Conservation (phyloP, 2,113 vertebrate genomes). For the Xiphophorus hellerii region DNA sequence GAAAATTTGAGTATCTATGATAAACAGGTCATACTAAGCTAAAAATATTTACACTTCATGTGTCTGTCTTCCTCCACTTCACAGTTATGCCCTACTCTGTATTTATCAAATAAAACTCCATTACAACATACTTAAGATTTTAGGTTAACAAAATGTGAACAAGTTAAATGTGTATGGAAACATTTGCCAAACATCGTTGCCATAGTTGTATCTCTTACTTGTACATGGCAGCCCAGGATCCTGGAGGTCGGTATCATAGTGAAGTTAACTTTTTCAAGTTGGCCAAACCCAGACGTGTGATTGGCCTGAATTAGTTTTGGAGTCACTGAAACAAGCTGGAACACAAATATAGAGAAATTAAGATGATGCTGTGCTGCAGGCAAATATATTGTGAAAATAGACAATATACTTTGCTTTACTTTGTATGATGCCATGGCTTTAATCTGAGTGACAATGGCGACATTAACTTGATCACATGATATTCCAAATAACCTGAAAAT, state of each 20-base stretch:
- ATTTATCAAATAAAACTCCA: too few relatives aligned
- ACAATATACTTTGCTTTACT: constrained; percentile 15
- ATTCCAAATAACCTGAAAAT: constrained; percentile 55
- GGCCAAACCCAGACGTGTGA: constrained; percentile 50
- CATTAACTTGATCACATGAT: constrained; percentile 39
- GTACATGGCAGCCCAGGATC: constrained; percentile 48
- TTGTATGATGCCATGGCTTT: constrained; percentile 67
- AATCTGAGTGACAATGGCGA: constrained; percentile 59
- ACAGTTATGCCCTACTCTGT: too few relatives aligned
- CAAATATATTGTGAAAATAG: neutral
- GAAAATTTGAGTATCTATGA: too few relatives aligned
- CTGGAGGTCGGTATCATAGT: constrained; percentile 33
- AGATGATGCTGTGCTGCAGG: neutral
- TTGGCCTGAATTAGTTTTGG: constrained; percentile 47
- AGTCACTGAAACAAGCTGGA: constrained; percentile 41
- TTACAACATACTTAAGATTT: neutral
- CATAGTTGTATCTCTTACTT: constrained; percentile 26
- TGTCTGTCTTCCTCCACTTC: too few relatives aligned
- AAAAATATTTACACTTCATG: too few relatives aligned
- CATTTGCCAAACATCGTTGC: neutral
- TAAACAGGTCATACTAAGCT: too few relatives aligned
- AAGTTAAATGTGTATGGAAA: neutral
- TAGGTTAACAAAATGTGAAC: neutral
- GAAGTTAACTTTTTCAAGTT: constrained; percentile 59
- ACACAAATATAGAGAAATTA: constrained; percentile 1